phyloP scores from a whole-genome alignment of 2,113 vertebrate species.

The Crotalus helleri region DNA sequence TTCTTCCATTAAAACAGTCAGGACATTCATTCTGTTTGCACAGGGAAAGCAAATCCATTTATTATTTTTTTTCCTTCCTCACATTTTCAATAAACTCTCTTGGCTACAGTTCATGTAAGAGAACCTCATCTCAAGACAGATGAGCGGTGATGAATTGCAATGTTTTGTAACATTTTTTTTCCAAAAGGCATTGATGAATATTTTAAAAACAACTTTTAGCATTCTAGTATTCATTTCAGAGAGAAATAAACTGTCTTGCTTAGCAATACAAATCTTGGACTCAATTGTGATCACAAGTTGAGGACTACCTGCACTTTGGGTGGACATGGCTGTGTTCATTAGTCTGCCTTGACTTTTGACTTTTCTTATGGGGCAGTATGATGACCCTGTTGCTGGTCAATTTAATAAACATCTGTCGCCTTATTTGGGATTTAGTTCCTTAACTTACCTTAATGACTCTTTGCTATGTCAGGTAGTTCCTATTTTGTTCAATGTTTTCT shows the following conservation, averaged over 20 bases:
- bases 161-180: slow-evolving; percentile 31
- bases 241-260: background rate
- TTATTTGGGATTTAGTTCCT: background rate
- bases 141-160: slow-evolving; percentile 36
- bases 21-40: slow-evolving; percentile 9
- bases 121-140: slow-evolving; percentile 31
- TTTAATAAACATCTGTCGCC: background rate
- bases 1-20: slow-evolving; percentile 32
- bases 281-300: background rate
- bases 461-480: background rate
- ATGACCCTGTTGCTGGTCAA: background rate
- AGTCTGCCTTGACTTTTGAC: background rate
- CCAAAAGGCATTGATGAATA: slow-evolving; percentile 21
- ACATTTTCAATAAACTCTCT: slow-evolving; percentile 36
- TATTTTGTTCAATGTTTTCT: background rate
- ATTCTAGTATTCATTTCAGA: slow-evolving; percentile 27
- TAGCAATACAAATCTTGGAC: background rate
- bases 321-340: background rate
- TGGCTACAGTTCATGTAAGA: slow-evolving; percentile 34
- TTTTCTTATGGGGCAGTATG: background rate
- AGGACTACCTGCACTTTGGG: background rate
- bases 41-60: background rate
- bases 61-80: background rate
- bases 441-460: background rate
- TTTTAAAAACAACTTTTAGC: background rate